Evolutionary conservation across 2,113 vertebrate genomes (phyloP), one percentile per base, ranked within the genome.

Genomic region (Mugil cephalus): DNA sequence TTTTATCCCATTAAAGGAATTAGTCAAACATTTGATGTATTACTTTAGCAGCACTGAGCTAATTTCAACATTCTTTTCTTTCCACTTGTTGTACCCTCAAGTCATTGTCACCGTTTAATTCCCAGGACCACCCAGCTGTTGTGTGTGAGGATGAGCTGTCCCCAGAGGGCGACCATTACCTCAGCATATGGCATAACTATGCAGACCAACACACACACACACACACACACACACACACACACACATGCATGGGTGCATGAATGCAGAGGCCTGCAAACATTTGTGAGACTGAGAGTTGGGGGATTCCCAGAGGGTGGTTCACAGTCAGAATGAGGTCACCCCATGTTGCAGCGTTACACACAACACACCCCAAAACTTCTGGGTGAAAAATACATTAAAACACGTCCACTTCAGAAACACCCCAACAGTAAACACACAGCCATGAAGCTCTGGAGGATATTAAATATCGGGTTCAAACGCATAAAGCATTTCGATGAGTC

Each of bases 301-400:
- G 92, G 92, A 92, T 91, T 94, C 91, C 92, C 92, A 87, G 48
- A 88, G 89, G 88, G 90, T 85, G 87, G 85, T 92, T 92, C 92
- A 87, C 85, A 87, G 65, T 78, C 62, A 82, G 85, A 86, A 93
- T 94, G 90, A 94, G 91, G 88, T 94, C 93, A 94, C 73, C 40
- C 52, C 54, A 58, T 69, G 43, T 67, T 75, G 79, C 46, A 71
- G 60, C 69, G 78, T 78, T 83, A 74, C 80, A 84, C 87, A 90
- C 80, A 90, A 70, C 63, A 68, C 74, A 54, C 88, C 80, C 77
- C 64, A 80, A 90, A 80, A 87, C 76, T 76, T 87, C 61, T 63
- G 47, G 59, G 79, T 86, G 54, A 80, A 89, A 90, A 86, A 90
- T 69, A 84, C 74, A 67, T 86, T 83, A 73, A 91, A 86, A 76